phyloP scores from a whole-genome alignment of 1,140 invertebrate species.

The Caenorhabditis inopinata region DNA sequence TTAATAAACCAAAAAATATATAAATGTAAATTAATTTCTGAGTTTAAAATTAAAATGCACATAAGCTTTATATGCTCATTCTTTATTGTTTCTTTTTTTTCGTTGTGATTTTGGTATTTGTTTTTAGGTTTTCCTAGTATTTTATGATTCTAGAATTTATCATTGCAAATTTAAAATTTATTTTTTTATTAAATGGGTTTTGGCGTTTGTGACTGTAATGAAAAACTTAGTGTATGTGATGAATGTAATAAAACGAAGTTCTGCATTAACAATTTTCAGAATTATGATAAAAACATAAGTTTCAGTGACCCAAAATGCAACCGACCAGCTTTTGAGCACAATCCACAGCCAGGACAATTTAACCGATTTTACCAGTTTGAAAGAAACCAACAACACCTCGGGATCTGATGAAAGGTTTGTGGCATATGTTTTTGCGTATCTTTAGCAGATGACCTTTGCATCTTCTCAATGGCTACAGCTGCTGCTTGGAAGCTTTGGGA shows the following conservation, averaged over 20 bases:
- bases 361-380: neutral
- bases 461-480: neutral
- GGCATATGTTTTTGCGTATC: conserved; percentile 5
- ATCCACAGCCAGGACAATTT: neutral
- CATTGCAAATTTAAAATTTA: no score
- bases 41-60: neutral
- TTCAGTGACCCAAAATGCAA: neutral
- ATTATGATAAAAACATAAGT: no score
- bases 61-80: no score
- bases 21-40: conserved; percentile 1
- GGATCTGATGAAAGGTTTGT: neutral
- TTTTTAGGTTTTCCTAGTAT: no score
- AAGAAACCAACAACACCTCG: neutral
- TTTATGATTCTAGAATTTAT: no score
- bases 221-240: no score
- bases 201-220: no score
- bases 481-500: neutral
- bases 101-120: no score
- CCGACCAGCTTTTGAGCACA: neutral
- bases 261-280: no score
- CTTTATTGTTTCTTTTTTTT: neutral
- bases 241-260: no score
- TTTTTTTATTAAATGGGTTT: no score
- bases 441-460: neutral
- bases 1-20: neutral